Base-by-base conservation (phyloP, 2,888 invertebrate species). In the Aphidoletes aphidimyza region DNA sequence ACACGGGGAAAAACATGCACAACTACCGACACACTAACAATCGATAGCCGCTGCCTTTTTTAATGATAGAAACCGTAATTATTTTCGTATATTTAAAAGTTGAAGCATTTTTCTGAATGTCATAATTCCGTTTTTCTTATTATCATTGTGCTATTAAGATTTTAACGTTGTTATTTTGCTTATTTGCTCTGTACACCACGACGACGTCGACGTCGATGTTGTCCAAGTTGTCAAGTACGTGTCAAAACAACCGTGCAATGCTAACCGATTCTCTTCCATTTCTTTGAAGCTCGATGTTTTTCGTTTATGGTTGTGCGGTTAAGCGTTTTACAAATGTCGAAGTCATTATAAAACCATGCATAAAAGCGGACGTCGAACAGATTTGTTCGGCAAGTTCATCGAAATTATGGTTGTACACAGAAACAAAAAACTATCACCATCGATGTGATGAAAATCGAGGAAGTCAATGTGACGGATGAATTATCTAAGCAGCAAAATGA, bases 191-290 rank as follows among this genome's bases (percentile, higher is more conserved):
- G 14, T 1, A 2, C 6, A 22, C 34, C 34, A 69, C 69, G 69
- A 2, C 69, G n/a, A n/a, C n/a, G n/a, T n/a, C n/a, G n/a, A n/a
- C n/a, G n/a, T n/a, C n/a, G n/a, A n/a, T n/a, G n/a, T n/a, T 69
- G 69, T 69, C 30, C 14, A 69, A 3, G 69, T 69, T 69, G 69
- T 69, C 69, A 69, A 69, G 69, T 30, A 14, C 34, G 69, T 34
- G 69, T 69, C 69, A 69, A 69, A 69, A 69, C 30, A 69, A 30
- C 34, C 69, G n/a, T 69, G 69, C 34, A 69, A 69, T 69, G 69
- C 69, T 69, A 69, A 34, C 30, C 26, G 26, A 22, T 26, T 11
- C n/a, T n/a, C n/a, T n/a, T 22, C 22, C 69, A 69, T 69, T 69
- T 42, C 42, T 6, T 42, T 42, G 42, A 42, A 11, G n/a, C n/a